A percentile compares a stretch with the other conserved stretches of the same genome.
phyloP scores from a whole-genome alignment of 1,140 invertebrate species.

The Drosophila lacertosa region DNA sequence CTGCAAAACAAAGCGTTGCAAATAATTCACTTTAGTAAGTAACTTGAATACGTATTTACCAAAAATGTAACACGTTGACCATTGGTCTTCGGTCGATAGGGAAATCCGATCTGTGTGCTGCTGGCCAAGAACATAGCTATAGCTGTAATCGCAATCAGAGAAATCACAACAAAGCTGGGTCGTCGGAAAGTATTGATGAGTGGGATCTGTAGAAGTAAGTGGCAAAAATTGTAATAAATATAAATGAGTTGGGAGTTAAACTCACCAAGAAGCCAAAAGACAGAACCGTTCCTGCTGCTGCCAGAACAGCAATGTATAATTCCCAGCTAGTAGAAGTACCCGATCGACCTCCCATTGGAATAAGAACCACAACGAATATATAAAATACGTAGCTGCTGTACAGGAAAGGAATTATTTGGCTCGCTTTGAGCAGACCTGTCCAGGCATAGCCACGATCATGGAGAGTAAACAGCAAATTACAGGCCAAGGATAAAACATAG shows the following conservation, averaged over 20 bases:
- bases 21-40: too few species aligned
- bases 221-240: background rate
- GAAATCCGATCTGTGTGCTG: slow-evolving; percentile 89
- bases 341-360: slow-evolving; percentile 87
- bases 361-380: slow-evolving; percentile 87
- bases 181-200: slow-evolving; percentile 70
- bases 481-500: slow-evolving; percentile 46
- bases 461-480: slow-evolving; percentile 61
- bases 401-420: slow-evolving; percentile 81
- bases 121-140: slow-evolving; percentile 83
- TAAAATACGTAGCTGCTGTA: slow-evolving; percentile 87
- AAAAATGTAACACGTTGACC: background rate
- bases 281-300: slow-evolving; percentile 82
- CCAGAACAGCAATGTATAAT: slow-evolving; percentile 84
- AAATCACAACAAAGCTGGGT: slow-evolving; percentile 47
- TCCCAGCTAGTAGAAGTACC: slow-evolving; percentile 87
- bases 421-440: slow-evolving; percentile 85
- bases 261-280: slow-evolving; percentile 69
- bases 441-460: slow-evolving; percentile 85
- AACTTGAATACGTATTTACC: background rate
- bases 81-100: slow-evolving; percentile 86
- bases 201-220: slow-evolving; percentile 45
- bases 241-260: background rate
- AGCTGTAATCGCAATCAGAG: slow-evolving; percentile 85
- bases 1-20: slow-evolving; percentile 73